Base-by-base conservation (phyloP, 2,888 invertebrate genomes). In the Polyommatus iphigenia region DNA sequence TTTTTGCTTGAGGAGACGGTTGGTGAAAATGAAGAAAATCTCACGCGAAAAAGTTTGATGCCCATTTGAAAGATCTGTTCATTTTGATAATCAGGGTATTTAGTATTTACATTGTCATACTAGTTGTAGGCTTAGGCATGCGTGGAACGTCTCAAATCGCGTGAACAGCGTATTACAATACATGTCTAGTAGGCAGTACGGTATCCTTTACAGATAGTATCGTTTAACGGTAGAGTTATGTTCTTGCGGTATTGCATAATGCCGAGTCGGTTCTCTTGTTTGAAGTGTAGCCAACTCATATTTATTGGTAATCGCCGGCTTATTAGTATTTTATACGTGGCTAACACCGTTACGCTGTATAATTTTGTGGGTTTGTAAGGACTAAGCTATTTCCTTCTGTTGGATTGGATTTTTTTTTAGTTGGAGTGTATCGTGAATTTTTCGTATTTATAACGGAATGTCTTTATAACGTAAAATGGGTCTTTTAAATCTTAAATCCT, bases 161-260 rank as follows among this genome's bases (percentile, higher is more conserved):
- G 24, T 73, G 24, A 13, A 5, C 73, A 46, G 46, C 24, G 46
- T 46, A 72, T 46, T 75, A 29, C 29, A 73, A 41, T 46, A 75
- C 18, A 75, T 24, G 75, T 41, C 46, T 75, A 54, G 50, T 50
- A 75, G 75, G 24, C 29, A 24, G 50, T 20, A 20, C 75, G 75
- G 50, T 50, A 50, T 75, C 54, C 75, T 75, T 75, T 75, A 50
- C 50, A 75, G 75, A 75, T 75, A 50, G 75, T 75, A 75, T 75
- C 75, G 50, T 75, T 75, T 75, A 75, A 54, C 75, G 54, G 75
- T 75, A 75, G 75, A 75, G 29, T 50, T 75, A 50, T 75, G 46
- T 75, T 50, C 24, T 75, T 50, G 50, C 13, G 75, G 50, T 75
- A 54, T 75, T 75, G 54, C 75, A 54, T 75, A 75, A 73, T 29